Conservation (phyloP, 2,888 invertebrate genomes). For the Chloroclysta siterata region DNA sequence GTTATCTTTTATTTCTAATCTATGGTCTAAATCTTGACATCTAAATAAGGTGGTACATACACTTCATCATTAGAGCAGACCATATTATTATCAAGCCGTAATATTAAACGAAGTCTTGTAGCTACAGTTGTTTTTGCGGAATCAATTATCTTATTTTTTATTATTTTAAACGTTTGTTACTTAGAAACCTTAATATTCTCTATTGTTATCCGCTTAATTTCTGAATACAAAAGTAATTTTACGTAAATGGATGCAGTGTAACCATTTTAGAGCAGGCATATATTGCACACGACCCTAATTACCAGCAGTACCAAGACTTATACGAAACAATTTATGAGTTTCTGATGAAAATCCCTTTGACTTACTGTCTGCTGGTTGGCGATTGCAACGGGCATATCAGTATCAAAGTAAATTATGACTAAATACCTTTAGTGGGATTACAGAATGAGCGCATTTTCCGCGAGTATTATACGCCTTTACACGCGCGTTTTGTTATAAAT, state of each 20-base stretch:
- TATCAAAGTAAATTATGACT: not conserved
- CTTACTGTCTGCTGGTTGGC: not conserved
- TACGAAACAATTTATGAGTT: not conserved
- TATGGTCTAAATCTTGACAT: conserved; percentile 17
- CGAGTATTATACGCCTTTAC: no score
- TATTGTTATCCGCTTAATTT: no score
- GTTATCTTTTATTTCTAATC: conserved; percentile 20
- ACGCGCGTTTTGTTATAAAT: no score
- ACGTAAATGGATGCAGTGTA: no score
- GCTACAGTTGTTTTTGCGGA: not conserved
- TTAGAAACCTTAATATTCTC: no score
- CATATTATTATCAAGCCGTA: conserved; percentile 14
- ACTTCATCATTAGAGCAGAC: conserved; percentile 25
- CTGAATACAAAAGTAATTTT: no score
- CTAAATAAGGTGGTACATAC: conserved; percentile 24
- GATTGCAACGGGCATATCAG: not conserved
- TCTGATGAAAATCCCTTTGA: not conserved
- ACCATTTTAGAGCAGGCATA: no score
- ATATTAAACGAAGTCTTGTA: not conserved
- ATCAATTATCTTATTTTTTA: no score
- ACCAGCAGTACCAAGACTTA: not conserved
- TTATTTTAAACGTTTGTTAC: no score
- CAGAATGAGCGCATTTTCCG: no score
- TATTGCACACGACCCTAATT: not conserved
- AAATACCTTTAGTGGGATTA: not conserved